These are phyloP conservation scores for Troides helena DNA, from an alignment of 2,888 invertebrate species.

Conservation along the genomic window DNA sequence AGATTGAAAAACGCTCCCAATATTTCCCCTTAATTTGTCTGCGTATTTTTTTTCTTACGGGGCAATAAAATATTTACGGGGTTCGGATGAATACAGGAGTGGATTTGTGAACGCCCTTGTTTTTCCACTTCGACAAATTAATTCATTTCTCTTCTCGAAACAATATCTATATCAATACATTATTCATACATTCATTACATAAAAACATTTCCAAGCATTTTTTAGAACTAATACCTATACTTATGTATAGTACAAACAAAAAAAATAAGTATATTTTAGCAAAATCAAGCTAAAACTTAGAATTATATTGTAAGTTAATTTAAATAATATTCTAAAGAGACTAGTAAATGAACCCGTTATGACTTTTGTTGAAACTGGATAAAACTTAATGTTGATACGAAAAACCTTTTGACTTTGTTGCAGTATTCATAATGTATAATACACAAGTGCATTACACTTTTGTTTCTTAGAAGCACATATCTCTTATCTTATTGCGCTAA, in stretches of 20 bases:
- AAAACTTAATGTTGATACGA: too few species aligned
- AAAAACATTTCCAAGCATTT: not conserved
- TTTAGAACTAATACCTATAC: too few species aligned
- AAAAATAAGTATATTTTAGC: too few species aligned
- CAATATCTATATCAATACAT: slow-evolving; percentile 25
- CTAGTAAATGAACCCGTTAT: too few species aligned
- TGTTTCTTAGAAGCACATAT: slow-evolving; percentile 70
- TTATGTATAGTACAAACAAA: too few species aligned
- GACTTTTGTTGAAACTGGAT: too few species aligned
- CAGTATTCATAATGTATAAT: slow-evolving; percentile 43
- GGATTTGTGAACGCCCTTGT: slow-evolving; percentile 54
- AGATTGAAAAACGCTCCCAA: slow-evolving; percentile 75
- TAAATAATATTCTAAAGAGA: too few species aligned
- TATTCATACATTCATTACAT: slow-evolving; percentile 27
- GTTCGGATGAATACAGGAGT: slow-evolving; percentile 67
- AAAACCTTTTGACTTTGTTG: too few species aligned
- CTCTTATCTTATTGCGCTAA: slow-evolving; percentile 58
- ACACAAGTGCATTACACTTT: slow-evolving; percentile 51
- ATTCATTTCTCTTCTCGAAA: slow-evolving; percentile 56
- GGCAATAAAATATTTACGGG: slow-evolving; percentile 77
- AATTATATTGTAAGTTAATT: too few species aligned
- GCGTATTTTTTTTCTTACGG: slow-evolving; percentile 61
- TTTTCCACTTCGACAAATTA: slow-evolving; percentile 65
- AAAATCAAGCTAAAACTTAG: too few species aligned
- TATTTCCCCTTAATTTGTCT: slow-evolving; percentile 70